phyloP scores from a whole-genome alignment of 2,888 invertebrate species.

The Drosophila rellima region DNA sequence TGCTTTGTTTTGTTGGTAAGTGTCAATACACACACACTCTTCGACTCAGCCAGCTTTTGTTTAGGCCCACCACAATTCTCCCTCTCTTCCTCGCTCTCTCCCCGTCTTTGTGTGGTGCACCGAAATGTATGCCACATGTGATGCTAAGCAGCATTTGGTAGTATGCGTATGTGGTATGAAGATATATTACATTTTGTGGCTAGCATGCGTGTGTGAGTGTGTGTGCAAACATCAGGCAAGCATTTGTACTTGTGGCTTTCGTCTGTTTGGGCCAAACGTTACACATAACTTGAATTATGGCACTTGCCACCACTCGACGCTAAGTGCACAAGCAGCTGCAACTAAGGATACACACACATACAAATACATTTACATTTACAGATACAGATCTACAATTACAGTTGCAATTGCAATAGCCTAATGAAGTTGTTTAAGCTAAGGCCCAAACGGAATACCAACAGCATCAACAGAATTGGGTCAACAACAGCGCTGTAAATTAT shows the following conservation, averaged over 20 bases:
- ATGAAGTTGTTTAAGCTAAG: slow-evolving; percentile 55
- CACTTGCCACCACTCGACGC: slow-evolving; percentile 38
- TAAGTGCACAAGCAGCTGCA: slow-evolving; percentile 38
- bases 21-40: slow-evolving; percentile 50
- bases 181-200: slow-evolving; percentile 68
- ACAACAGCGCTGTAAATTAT: slow-evolving; percentile 66
- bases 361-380: not conserved
- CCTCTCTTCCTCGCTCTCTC: not conserved
- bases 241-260: slow-evolving; percentile 72
- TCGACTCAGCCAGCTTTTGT: slow-evolving; percentile 39
- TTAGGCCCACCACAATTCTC: slow-evolving; percentile 25
- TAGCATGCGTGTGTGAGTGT: slow-evolving; percentile 27
- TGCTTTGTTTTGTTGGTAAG: slow-evolving; percentile 45
- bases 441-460: slow-evolving; percentile 16
- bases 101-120: slow-evolving; percentile 53
- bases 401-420: slow-evolving; percentile 41
- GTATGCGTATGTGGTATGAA: slow-evolving; percentile 35
- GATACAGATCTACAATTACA: slow-evolving; percentile 6
- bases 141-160: slow-evolving; percentile 49
- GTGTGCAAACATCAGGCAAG: slow-evolving; percentile 46
- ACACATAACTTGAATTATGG: slow-evolving; percentile 67
- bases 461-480: slow-evolving; percentile 64
- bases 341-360: no score
- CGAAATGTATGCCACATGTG: slow-evolving; percentile 61
- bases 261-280: slow-evolving; percentile 42